A percentile compares a stretch with the other conserved stretches of the same genome.
These are phyloP conservation scores for Hippocampus comes DNA, from an alignment of 2,113 vertebrate species.

Conservation along the genomic window DNA sequence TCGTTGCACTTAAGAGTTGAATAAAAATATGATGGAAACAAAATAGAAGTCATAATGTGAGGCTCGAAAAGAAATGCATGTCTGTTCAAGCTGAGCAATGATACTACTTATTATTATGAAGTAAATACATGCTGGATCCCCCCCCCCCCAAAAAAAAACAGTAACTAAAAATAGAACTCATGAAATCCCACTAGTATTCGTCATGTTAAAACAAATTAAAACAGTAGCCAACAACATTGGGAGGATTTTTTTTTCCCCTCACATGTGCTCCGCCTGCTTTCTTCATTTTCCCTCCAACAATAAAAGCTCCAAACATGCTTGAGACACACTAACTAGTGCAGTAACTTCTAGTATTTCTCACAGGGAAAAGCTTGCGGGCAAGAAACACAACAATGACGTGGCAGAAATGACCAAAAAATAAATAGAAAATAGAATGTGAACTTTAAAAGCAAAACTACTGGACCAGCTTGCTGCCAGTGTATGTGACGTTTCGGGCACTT, in stretches of 20 bases:
- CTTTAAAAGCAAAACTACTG: constrained; percentile 44
- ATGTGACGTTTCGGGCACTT: constrained; percentile 78
- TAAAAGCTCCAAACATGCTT: background rate
- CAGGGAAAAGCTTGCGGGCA: background rate
- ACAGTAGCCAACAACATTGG: background rate
- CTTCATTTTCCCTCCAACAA: constrained; percentile 5
- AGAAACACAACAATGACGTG: background rate
- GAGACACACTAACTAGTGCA: constrained; percentile 6
- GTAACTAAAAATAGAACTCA: background rate
- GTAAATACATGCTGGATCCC: background rate
- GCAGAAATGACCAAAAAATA: background rate
- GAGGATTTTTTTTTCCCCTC: too few species aligned
- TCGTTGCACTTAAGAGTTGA: constrained; percentile 93
- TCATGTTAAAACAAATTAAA: background rate
- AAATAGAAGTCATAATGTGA: constrained; percentile 80
- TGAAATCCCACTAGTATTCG: background rate
- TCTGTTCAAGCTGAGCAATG: constrained; percentile 7
- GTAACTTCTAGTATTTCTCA: constrained; percentile 11
- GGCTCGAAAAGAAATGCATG: constrained; percentile 55
- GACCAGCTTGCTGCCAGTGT: constrained; percentile 78
- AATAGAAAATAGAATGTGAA: constrained; percentile 27
- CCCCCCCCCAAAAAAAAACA: background rate
- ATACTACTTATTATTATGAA: background rate
- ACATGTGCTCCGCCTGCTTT: constrained; percentile 10
- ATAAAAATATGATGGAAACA: constrained; percentile 80